A percentile compares a stretch with the other conserved stretches of the same genome.
Conservation (phyloP, 2,113 vertebrate genomes). For the Pterocles orientalis region DNA sequence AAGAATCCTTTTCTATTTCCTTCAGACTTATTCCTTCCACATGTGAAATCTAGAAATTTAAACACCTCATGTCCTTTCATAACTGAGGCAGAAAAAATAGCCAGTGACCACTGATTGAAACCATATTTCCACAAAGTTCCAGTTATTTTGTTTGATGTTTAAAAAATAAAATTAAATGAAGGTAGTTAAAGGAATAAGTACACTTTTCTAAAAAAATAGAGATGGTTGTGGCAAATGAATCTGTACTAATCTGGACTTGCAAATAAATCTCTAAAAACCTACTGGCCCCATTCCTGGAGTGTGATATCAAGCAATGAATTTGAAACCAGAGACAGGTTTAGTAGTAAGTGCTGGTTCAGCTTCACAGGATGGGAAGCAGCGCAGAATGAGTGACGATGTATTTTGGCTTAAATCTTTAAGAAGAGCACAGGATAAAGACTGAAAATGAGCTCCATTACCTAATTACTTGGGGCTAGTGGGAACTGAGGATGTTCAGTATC, state of each 20-base stretch:
- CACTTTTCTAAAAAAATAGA: neutral
- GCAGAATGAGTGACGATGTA: constrained; percentile 56
- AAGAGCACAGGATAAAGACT: constrained; percentile 44
- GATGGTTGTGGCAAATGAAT: constrained; percentile 50
- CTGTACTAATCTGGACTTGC: constrained; percentile 60
- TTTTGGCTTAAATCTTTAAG: constrained; percentile 62
- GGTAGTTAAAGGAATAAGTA: constrained; percentile 62
- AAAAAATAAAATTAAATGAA: constrained; percentile 40
- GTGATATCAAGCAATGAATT: constrained; percentile 56
- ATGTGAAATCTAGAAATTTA: constrained; percentile 81
- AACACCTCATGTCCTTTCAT: constrained; percentile 81
- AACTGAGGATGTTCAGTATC: neutral
- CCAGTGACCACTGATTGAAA: constrained; percentile 72
- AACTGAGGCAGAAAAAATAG: constrained; percentile 60
- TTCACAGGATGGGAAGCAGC: constrained; percentile 41
- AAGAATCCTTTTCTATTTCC: constrained; percentile 77
- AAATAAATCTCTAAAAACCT: constrained; percentile 67
- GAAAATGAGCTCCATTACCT: constrained; percentile 62
- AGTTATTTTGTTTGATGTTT: constrained; percentile 69
- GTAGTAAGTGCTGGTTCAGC: constrained; percentile 57
- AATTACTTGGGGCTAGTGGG: constrained; percentile 33
- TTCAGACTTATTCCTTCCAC: constrained; percentile 81
- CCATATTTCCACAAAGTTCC: constrained; percentile 70
- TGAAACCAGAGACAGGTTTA: constrained; percentile 59
- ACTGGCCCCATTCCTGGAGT: constrained; percentile 47